phyloP scores from a whole-genome alignment of 2,113 vertebrate species.

The Calidris pygmaea region DNA sequence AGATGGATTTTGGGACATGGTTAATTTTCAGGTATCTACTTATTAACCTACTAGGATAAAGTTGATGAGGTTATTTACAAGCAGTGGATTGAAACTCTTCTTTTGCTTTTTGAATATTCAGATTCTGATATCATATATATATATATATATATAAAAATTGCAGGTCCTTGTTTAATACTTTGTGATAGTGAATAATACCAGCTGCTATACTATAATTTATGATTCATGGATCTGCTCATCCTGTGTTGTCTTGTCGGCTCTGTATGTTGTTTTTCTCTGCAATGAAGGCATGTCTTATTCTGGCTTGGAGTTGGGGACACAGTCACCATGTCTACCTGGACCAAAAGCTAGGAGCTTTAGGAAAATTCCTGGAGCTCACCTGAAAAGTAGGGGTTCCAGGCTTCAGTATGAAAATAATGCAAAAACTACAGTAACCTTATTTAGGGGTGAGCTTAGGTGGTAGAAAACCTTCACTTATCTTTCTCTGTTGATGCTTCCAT shows the following conservation, averaged over 20 bases:
- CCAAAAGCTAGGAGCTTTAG: neutral
- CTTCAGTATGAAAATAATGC: neutral
- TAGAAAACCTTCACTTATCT: neutral
- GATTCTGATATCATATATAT: neutral
- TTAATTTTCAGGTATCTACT: constrained; percentile 81
- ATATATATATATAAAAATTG: neutral
- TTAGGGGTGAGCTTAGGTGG: neutral
- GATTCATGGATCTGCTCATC: neutral
- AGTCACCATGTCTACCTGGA: neutral
- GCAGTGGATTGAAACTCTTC: neutral
- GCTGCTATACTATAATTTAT: accelerated
- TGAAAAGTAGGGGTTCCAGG: neutral
- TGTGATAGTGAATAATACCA: neutral
- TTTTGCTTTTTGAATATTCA: neutral
- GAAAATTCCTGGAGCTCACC: neutral
- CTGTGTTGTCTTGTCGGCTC: neutral
- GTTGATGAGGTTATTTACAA: neutral
- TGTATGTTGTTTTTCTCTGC: neutral
- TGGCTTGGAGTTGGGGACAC: neutral
- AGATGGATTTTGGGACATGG: constrained; percentile 99
- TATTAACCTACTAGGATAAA: neutral
- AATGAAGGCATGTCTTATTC: neutral
- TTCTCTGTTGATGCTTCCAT: neutral
- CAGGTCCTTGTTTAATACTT: neutral
- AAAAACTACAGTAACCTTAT: neutral